Evolutionary conservation across 2,113 vertebrate genomes (phyloP).

Genomic region (Dicaeum eximium): DNA sequence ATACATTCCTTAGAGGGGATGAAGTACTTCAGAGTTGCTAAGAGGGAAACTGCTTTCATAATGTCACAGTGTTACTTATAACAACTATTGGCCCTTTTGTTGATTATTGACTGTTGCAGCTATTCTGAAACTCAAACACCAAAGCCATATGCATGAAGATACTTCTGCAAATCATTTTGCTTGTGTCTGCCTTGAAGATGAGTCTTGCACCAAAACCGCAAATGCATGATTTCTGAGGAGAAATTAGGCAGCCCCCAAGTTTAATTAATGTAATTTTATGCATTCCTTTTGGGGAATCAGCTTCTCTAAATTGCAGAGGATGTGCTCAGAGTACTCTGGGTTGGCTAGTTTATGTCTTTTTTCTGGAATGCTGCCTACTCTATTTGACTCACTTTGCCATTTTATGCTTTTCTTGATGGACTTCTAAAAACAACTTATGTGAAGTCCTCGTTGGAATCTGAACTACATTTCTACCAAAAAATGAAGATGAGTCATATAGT

Average conservation of each 20-base stretch:
- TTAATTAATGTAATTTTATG: neutral
- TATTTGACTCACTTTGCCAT: neutral
- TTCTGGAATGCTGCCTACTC: constrained; percentile 4
- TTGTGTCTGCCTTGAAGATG: neutral
- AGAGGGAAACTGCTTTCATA: neutral
- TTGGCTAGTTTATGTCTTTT: neutral
- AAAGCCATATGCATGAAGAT: neutral
- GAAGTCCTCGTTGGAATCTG: neutral
- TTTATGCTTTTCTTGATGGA: constrained; percentile 33
- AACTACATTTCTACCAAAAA: neutral
- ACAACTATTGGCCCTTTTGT: neutral
- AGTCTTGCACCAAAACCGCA: neutral
- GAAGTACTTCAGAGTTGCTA: constrained; percentile 22
- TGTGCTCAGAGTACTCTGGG: neutral
- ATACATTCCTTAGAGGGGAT: neutral
- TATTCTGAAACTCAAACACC: neutral
- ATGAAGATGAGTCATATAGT: neutral
- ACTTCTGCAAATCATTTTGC: neutral
- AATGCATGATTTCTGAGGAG: neutral
- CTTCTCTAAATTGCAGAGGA: neutral
- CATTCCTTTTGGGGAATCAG: neutral
- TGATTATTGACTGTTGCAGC: neutral
- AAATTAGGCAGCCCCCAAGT: neutral
- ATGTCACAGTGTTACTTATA: neutral
- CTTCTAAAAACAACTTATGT: constrained; percentile 36